Base-by-base conservation (phyloP, 1,140 invertebrate species). In the Halictus rubicundus region DNA sequence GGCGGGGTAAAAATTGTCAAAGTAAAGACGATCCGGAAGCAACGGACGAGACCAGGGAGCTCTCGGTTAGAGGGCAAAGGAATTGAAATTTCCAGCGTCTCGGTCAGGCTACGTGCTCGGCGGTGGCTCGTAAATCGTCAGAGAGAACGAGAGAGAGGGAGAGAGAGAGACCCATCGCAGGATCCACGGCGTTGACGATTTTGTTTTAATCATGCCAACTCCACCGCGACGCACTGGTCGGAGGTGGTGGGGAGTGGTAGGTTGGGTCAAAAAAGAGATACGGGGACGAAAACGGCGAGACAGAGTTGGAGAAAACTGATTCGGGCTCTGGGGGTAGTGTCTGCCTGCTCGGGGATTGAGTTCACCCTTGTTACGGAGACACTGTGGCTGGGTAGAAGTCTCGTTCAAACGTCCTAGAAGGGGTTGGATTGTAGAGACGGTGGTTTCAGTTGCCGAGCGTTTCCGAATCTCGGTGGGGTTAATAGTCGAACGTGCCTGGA, bases 401-500 rank as follows among this genome's bases (percentile, higher is more conserved):
- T 86, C 84, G 68, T 80, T 86, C 76, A 73, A 66, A 86, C 75
- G 63, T 74, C 59, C 49, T 79, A 79, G 81, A 85, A 85, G 72
- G 83, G 76, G 76, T 59, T 80, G 68, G 71, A 77, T 57, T 80
- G 83, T 82, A 75, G 84, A 82, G 80, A 72, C 69, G 65, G 78
- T 76, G 78, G 81, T 87, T 87, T 86, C 79, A 82, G 80, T 85
- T 80, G 71, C 72, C 81, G 64, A 80, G 79, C 78, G 82, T 87
- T 88, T 81, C 77, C 88, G 80, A 89, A 89, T 89, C 87, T 89
- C 81, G 68, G 80, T 70, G 83, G 80, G 79, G 86, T 88, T 89
- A 90, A 89, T 88, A 90, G 88, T 84, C 77, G 87, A 88, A 89
- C 85, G 88, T 89, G 87, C 83, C 83, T 87, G 72, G 27, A 88